Conservation (phyloP, 1,140 invertebrate species). For the Colletes latitarsis region DNA sequence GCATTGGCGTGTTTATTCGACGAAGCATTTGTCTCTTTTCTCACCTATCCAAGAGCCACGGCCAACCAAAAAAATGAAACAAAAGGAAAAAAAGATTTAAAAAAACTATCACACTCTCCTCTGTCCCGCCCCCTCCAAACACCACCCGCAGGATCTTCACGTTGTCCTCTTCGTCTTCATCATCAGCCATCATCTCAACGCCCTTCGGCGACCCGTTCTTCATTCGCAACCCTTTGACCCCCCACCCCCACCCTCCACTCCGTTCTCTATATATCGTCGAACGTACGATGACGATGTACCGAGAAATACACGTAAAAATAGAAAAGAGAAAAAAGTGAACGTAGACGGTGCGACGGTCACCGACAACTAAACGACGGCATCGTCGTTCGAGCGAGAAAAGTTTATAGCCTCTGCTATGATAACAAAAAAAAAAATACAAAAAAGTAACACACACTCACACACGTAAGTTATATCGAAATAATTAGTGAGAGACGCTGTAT, state of each 20-base stretch:
- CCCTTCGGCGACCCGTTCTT: conserved; percentile 15
- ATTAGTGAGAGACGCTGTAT: conserved; percentile 79
- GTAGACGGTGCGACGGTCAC: background rate
- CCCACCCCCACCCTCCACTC: conserved; percentile 10
- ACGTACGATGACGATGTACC: conserved; percentile 47
- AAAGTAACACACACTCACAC: conserved; percentile 18
- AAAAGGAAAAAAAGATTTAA: background rate
- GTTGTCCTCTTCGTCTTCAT: conserved; percentile 32
- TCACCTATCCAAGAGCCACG: conserved; percentile 4
- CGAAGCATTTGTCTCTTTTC: conserved; percentile 56
- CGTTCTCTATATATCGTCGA: conserved; percentile 43
- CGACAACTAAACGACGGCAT: background rate
- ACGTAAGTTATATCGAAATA: conserved; percentile 57
- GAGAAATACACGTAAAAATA: conserved; percentile 24
- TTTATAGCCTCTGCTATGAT: conserved; percentile 57
- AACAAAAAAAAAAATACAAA: conserved; percentile 37
- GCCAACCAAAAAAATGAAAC: background rate
- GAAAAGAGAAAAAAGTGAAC: background rate
- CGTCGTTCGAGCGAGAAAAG: conserved; percentile 50
- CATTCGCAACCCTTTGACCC: background rate
- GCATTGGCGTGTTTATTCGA: conserved; percentile 19
- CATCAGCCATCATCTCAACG: background rate
- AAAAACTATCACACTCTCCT: background rate
- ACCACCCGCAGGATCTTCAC: conserved; percentile 8
- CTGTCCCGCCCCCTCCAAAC: background rate